Base-by-base conservation (phyloP, 1,140 invertebrate genomes). In the Phortica variegata region DNA sequence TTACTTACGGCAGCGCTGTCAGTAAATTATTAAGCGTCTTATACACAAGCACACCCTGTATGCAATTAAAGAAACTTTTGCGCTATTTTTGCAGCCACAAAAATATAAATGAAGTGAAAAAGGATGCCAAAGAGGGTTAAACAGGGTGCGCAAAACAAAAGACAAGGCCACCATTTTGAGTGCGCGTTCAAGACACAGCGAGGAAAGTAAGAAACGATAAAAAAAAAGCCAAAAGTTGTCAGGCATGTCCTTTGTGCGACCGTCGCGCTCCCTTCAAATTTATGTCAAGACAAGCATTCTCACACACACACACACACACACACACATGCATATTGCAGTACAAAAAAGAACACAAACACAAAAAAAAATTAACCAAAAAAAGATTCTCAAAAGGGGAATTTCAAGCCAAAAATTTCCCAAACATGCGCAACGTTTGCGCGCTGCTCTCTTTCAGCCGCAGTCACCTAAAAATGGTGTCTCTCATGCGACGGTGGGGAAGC, bases 121-220 rank as follows among this genome's bases (percentile, higher is more conserved):
- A 34, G 4, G 12, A 45, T 31, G 47, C 47, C 46, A 49, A 65
- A 56, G 56, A 65, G 47, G 36, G 31, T 38, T 18, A 12, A 39
- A 23, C 21, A 31, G 32, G 19, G 40, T 15, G 29, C 31, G 31
- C 20, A 49, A 15, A 42, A 36, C 37, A 36, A 49, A 61, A 65
- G 52, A 48, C 65, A 68, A 68, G 65, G 65, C 65, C 63, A 52
- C 58, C 54, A 56, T 63, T 68, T 61, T 61, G 46, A 42, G 50
- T 29, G 26, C 31, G 51, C n/a, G n/a, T n/a, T n/a, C n/a, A n/a
- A n/a, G n/a, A n/a, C n/a, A 47, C 59, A 53, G 16, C 46, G 39
- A 19, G 43, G 13, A 20, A 43, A 31, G 44, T 49, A 58, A 49
- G 48, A 60, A 45, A 43, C 29, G 17, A 43, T 31, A 18, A 43